Base-by-base conservation (phyloP, 2,113 vertebrate species). In the Silurus meridionalis region DNA sequence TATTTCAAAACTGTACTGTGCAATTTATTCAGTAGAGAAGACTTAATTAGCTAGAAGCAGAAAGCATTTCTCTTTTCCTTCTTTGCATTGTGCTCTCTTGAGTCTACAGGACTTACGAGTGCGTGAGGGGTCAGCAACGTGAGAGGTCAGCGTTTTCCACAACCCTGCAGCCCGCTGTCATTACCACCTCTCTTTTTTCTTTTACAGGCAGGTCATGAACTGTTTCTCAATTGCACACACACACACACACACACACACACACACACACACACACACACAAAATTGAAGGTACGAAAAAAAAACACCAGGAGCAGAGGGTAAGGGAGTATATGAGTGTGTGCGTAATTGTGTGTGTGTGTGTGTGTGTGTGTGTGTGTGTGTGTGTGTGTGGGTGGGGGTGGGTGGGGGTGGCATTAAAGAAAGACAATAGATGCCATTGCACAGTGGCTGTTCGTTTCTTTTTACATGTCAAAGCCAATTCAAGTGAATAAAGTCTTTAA, bases 91-190 rank as follows among this genome's bases (percentile, higher is more conserved):
- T n/a, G 55, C 55, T 86, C 52, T 61, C 3, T 66, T 72, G 46
- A 84, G 75, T 80, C 58, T 3, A 11, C 63, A 84, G 46, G 60
- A 52, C 75, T 63, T 79, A 80, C 37, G 80, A 72, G 83, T 87
- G 89, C 83, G 88, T 66, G 88, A 87, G 21, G 52, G 89, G 89
- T 89, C 75, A 88, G 79, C 75, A 89, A 87, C 37, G 83, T 89
- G 86, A 91, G 88, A 92, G 92, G 93, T 92, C 92, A 91, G 72
- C 64, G 63, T 92, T 94, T 93, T 92, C 92, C 91, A 91, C 84
- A 66, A 87, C 90, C 89, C 86, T 90, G 72, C 63, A 64, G 82
- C 89, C 88, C 85, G 87, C 83, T 88, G 88, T 91, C 90, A 91
- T 91, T 90, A 92, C 91, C 89, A 87, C 79, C 89, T 91, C 92